These are phyloP conservation scores for Varecia variegata DNA, from an alignment of 2,797 vertebrate species.

Conservation along the genomic window DNA sequence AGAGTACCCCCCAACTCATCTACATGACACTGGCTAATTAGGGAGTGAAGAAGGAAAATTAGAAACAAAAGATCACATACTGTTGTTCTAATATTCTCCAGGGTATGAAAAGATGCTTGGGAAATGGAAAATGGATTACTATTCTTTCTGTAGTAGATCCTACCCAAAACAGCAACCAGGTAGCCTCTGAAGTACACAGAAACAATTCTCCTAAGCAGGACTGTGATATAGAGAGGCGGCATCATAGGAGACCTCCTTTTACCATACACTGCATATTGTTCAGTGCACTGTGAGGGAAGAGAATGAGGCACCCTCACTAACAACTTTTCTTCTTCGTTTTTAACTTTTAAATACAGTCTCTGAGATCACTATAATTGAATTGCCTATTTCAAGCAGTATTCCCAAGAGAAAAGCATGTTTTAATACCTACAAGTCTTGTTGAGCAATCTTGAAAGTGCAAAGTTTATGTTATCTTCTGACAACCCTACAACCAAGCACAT, in stretches of 20 bases:
- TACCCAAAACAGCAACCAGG: not conserved
- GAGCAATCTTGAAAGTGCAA: conserved; percentile 59
- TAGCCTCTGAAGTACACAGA: not conserved
- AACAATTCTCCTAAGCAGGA: not conserved
- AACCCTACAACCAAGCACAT: conserved; percentile 42
- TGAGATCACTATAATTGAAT: not conserved
- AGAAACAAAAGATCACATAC: not conserved
- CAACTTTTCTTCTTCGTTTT: not conserved
- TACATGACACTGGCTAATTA: not conserved
- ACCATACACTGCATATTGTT: not conserved
- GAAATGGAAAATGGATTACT: not conserved
- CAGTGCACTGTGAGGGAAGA: not conserved
- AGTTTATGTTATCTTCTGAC: conserved; percentile 71
- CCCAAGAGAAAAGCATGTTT: conserved; percentile 71
- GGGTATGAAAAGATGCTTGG: not conserved
- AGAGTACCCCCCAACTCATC: not conserved
- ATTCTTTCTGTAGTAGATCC: not conserved
- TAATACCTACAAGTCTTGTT: conserved; percentile 57
- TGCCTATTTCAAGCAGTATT: not conserved
- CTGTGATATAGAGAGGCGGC: not conserved
- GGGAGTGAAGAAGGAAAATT: not conserved
- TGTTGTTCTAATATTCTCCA: not conserved
- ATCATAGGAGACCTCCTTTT: not conserved
- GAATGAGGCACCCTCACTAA: not conserved
- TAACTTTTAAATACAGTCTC: not conserved